These are phyloP conservation scores for Campoletis sonorensis DNA, from an alignment of 1,140 invertebrate species.

Conservation along the genomic window DNA sequence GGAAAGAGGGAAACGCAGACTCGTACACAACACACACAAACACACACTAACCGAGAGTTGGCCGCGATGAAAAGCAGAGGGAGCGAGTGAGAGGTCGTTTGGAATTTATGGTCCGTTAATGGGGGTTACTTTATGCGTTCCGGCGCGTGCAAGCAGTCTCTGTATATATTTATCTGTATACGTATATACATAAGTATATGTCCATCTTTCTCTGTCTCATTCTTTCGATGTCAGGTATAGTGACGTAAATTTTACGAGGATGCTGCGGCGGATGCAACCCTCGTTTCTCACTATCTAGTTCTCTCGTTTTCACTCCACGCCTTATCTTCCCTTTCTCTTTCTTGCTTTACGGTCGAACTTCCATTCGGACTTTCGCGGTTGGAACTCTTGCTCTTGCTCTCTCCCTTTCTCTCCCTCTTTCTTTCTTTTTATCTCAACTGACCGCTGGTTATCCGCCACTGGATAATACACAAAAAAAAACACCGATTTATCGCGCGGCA, in stretches of 20 bases:
- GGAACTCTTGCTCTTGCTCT: neutral
- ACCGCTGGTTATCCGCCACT: constrained; percentile 33
- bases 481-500: neutral
- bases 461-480: neutral
- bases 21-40: neutral
- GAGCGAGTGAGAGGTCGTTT: constrained; percentile 39
- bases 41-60: constrained; percentile 24
- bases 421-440: neutral
- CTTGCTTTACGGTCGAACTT: constrained; percentile 11
- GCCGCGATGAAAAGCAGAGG: constrained; percentile 29
- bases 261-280: constrained; percentile 43
- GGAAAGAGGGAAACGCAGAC: no score
- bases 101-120: constrained; percentile 67
- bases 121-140: constrained; percentile 68
- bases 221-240: constrained; percentile 51
- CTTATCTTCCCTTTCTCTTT: neutral
- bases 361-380: neutral
- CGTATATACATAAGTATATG: no score
- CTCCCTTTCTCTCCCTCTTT: neutral
- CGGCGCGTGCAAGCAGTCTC: constrained; percentile 55
- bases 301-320: neutral
- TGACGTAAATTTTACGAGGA: constrained; percentile 60
- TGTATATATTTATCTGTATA: neutral
- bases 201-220: constrained; percentile 2
- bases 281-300: constrained; percentile 27